Evolutionary conservation across 2,888 invertebrate genomes (phyloP).

Genomic region (Marronus borbonicus): DNA sequence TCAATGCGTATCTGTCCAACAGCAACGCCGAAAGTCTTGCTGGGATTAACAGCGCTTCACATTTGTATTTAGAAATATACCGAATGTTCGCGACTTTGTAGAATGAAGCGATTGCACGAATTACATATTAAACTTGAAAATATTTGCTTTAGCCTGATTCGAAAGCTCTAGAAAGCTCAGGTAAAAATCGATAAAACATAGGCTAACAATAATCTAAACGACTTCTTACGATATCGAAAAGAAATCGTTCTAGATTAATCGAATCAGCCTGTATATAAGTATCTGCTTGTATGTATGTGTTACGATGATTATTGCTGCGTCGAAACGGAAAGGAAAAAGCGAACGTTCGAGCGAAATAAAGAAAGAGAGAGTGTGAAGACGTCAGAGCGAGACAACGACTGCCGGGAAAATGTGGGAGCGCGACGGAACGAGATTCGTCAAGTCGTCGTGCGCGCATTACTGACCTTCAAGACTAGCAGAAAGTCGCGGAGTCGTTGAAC

Average conservation of each 20-base stretch:
- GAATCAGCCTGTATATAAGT: not conserved
- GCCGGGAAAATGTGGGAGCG: slow-evolving; percentile 39
- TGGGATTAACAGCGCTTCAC: too few species aligned
- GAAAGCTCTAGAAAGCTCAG: too few species aligned
- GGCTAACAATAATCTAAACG: too few species aligned
- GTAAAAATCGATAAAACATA: too few species aligned
- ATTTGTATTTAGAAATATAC: too few species aligned
- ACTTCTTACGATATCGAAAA: too few species aligned
- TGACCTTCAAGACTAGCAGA: slow-evolving; percentile 70
- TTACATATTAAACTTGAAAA: too few species aligned
- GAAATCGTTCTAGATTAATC: not conserved
- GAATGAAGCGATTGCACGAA: too few species aligned
- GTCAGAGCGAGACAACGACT: not conserved
- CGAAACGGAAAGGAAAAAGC: slow-evolving; percentile 25
- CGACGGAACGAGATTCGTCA: slow-evolving; percentile 45
- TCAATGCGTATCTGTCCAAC: too few species aligned
- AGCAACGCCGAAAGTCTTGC: too few species aligned
- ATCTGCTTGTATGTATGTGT: not conserved
- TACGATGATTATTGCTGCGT: not conserved
- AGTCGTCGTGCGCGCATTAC: slow-evolving; percentile 55
- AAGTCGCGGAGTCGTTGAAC: slow-evolving; percentile 71
- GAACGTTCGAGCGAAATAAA: slow-evolving; percentile 15
- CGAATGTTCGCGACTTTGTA: too few species aligned
- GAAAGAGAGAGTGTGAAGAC: slow-evolving; percentile 12
- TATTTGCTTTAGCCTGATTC: too few species aligned